Evolutionary conservation across 2,888 invertebrate genomes (phyloP).

Genomic region (Serripes groenlandicus): DNA sequence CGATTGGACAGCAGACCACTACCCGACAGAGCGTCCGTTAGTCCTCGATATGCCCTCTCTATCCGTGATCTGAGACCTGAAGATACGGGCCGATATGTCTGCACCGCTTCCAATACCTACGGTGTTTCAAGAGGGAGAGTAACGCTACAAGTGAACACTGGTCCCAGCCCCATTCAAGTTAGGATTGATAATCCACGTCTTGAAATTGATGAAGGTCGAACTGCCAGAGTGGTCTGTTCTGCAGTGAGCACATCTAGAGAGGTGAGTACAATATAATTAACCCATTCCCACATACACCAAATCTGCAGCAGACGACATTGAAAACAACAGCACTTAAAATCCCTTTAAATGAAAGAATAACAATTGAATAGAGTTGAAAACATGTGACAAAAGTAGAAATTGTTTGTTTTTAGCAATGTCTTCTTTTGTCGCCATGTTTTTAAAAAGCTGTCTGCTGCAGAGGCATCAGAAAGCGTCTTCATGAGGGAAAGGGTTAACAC

Average conservation of each 20-base stretch:
- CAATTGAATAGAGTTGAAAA: no score
- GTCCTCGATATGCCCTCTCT: conserved; percentile 78
- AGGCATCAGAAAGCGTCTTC: no score
- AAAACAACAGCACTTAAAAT: no score
- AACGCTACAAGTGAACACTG: conserved; percentile 76
- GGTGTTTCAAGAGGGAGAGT: conserved; percentile 78
- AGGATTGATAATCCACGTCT: conserved; percentile 88
- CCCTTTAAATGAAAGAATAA: no score
- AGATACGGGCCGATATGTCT: conserved; percentile 82
- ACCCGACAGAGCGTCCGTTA: conserved; percentile 86
- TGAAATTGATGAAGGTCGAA: conserved; percentile 93
- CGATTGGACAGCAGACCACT: conserved; percentile 91
- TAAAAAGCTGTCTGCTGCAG: no score
- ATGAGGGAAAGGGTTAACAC: no score
- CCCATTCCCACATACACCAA: no score
- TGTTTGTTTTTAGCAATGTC: no score
- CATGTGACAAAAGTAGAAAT: no score
- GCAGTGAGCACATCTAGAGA: conserved; percentile 87
- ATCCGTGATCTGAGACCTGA: conserved; percentile 75
- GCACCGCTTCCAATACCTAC: conserved; percentile 80
- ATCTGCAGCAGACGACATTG: no score
- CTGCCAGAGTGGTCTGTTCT: conserved; percentile 92
- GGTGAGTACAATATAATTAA: no score
- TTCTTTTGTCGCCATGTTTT: no score
- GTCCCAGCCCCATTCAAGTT: conserved; percentile 71